Percentiles rank a stretch among this genome's conserved stretches.
phyloP scores from a whole-genome alignment of 2,113 vertebrate species.

The Ivindomyrus marchei region DNA sequence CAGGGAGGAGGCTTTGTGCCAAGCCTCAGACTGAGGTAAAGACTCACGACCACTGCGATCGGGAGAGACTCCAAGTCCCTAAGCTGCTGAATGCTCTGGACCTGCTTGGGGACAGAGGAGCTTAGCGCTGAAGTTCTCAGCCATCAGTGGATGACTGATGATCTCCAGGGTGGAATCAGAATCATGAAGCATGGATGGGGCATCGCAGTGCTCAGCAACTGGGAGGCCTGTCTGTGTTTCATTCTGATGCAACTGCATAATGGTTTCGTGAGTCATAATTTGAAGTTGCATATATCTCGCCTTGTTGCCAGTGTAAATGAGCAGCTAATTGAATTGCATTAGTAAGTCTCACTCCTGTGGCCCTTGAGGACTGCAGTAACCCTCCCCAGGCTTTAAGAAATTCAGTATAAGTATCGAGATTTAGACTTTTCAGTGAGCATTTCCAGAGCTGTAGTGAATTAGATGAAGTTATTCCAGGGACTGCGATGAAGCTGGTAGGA shows the following conservation, averaged over 20 bases:
- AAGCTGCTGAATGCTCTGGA: neutral
- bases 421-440: neutral
- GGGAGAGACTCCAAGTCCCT: neutral
- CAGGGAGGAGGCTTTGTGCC: neutral
- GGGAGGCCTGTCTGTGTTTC: neutral
- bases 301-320: neutral
- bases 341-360: neutral
- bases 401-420: neutral
- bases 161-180: neutral
- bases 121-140: neutral
- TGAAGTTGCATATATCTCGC: neutral
- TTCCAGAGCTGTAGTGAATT: neutral
- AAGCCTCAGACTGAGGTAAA: neutral
- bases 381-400: neutral
- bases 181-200: neutral
- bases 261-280: neutral
- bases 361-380: neutral
- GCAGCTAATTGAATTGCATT: neutral
- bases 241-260: neutral
- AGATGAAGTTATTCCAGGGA: neutral
- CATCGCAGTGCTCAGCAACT: neutral
- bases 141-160: neutral
- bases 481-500: neutral
- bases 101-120: neutral
- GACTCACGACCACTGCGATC: neutral